phyloP scores from a whole-genome alignment of 2,888 invertebrate genomes.

The Harpagoxenus sublaevis region DNA sequence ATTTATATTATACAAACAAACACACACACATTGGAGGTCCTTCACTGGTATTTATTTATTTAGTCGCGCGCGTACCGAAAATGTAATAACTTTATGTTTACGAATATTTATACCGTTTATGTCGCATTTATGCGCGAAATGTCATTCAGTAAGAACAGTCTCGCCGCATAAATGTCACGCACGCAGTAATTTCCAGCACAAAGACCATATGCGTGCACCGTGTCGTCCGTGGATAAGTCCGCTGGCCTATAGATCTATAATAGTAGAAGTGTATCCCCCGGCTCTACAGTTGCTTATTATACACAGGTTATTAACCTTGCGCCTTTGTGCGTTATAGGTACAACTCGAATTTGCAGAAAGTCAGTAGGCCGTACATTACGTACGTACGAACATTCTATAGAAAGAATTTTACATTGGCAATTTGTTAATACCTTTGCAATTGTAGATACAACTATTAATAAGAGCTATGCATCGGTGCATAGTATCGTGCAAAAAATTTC shows the following conservation, averaged over 20 bases:
- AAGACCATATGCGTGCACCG: slow-evolving; percentile 38
- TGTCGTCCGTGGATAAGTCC: slow-evolving; percentile 43
- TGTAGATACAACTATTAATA: slow-evolving; percentile 1
- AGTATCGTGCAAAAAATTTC: background rate
- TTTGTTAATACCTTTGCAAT: slow-evolving; percentile 12
- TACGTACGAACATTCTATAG: background rate
- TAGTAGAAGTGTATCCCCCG: slow-evolving; percentile 28
- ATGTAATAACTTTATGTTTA: background rate
- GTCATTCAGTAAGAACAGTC: slow-evolving; percentile 30
- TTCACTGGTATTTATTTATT: background rate
- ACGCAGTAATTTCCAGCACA: slow-evolving; percentile 38
- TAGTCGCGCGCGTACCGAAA: background rate
- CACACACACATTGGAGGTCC: background rate
- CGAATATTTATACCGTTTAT: slow-evolving; percentile 30
- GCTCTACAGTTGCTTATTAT: slow-evolving; percentile 49
- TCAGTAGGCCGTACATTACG: slow-evolving; percentile 22
- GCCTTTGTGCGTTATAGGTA: slow-evolving; percentile 38
- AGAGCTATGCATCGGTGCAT: background rate
- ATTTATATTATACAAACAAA: background rate
- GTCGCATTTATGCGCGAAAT: slow-evolving; percentile 34
- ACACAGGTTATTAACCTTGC: slow-evolving; percentile 57
- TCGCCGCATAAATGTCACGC: slow-evolving; percentile 46
- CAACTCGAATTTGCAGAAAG: slow-evolving; percentile 44
- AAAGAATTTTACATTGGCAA: slow-evolving; percentile 23
- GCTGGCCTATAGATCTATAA: slow-evolving; percentile 51